phyloP scores from a whole-genome alignment of 2,888 invertebrate genomes.

The Ellobium chinense region DNA sequence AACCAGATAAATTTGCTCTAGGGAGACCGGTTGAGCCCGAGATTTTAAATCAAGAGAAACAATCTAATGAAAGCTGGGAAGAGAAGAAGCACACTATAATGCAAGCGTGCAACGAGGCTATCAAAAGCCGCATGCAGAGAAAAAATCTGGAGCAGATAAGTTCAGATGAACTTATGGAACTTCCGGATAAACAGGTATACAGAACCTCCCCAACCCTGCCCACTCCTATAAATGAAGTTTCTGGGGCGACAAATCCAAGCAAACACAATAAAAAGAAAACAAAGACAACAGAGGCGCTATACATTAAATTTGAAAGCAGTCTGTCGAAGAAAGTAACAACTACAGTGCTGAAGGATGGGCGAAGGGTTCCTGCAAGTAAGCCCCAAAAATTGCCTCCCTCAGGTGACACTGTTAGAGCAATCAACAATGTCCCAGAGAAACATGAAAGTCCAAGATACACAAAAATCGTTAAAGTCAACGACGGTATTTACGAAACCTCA shows the following conservation, averaged over 20 bases:
- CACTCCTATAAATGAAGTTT: not conserved
- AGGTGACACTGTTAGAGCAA: not conserved
- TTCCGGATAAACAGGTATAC: not conserved
- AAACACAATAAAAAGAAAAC: constrained; percentile 29
- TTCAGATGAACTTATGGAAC: not conserved
- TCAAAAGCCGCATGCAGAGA: constrained; percentile 4
- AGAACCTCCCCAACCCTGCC: not conserved
- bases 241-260: not conserved
- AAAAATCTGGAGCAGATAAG: not conserved
- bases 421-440: not conserved
- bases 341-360: constrained; percentile 30
- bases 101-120: not conserved
- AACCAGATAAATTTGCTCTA: not conserved
- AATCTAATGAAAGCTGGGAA: not conserved
- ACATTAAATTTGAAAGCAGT: constrained; percentile 39
- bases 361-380: not conserved
- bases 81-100: not conserved
- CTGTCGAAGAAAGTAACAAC: constrained; percentile 36
- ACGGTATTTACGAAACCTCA: not conserved
- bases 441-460: constrained; percentile 12
- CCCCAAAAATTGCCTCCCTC: not conserved
- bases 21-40: not conserved
- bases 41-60: not conserved
- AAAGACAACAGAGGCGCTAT: constrained; percentile 38
- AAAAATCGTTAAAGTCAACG: constrained; percentile 4